Conservation (phyloP, 2,797 vertebrate genomes). For the Ambastaia sidthimunki region DNA sequence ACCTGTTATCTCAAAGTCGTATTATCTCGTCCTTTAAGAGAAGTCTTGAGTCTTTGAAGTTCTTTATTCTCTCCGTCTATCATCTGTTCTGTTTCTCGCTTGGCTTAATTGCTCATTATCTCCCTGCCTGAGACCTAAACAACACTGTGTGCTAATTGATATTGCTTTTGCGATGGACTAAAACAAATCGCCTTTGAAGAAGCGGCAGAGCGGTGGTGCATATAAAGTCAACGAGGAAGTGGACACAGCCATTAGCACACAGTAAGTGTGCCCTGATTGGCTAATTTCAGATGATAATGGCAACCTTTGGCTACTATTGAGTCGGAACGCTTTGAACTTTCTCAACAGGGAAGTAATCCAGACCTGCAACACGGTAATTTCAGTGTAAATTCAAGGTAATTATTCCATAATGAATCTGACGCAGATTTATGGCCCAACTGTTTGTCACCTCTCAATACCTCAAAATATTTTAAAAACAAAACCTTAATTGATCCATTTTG, state of each 20-base stretch:
- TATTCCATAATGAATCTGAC: no score
- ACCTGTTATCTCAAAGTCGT: constrained; percentile 60
- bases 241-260: constrained; percentile 40
- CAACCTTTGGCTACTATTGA: constrained; percentile 46
- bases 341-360: neutral
- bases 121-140: neutral
- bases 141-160: constrained; percentile 37
- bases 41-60: constrained; percentile 75
- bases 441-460: constrained; percentile 4
- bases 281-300: constrained; percentile 31
- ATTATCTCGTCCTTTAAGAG: constrained; percentile 66
- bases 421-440: constrained; percentile 10
- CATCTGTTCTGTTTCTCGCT: constrained; percentile 8
- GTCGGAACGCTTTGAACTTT: constrained; percentile 4
- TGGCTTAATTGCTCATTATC: constrained; percentile 51
- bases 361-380: constrained; percentile 5
- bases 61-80: constrained; percentile 24
- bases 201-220: neutral
- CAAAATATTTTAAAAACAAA: no score
- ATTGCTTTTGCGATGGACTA: constrained; percentile 32
- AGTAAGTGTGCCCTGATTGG: constrained; percentile 41
- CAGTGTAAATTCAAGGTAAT: constrained; percentile 19
- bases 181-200: constrained; percentile 38
- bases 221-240: constrained; percentile 39
- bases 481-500: no score